These are phyloP conservation scores for Scolopax rusticola DNA, from an alignment of 2,797 vertebrate species.

Conservation along the genomic window DNA sequence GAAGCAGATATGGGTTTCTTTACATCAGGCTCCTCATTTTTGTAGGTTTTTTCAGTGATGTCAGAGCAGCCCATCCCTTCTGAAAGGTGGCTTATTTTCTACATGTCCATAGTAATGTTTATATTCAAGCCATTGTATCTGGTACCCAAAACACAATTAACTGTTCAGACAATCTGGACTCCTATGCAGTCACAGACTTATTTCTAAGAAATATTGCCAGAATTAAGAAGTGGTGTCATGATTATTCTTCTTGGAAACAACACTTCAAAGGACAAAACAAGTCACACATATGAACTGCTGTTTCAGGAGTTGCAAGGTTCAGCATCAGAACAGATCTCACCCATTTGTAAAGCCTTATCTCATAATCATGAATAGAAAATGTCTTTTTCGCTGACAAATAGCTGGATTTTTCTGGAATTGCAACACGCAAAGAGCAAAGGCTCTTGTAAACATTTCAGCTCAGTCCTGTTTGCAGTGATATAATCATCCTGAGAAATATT, in stretches of 20 bases:
- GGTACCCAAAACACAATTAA: neutral
- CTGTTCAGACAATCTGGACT: neutral
- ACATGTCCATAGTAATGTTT: neutral
- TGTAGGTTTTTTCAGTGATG: neutral
- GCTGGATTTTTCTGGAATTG: neutral
- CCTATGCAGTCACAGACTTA: neutral
- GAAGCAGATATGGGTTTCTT: neutral
- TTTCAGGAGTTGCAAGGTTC: neutral
- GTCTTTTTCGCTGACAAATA: neutral
- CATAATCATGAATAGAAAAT: neutral
- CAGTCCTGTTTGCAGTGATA: neutral
- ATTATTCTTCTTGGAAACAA: neutral
- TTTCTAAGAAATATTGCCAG: neutral
- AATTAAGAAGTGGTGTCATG: neutral
- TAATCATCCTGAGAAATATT: neutral
- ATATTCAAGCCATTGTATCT: neutral
- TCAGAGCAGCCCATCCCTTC: neutral
- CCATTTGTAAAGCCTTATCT: fast-evolving
- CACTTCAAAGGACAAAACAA: neutral
- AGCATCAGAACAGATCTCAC: neutral
- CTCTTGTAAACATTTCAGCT: neutral
- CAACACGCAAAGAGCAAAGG: fast-evolving
- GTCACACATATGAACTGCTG: neutral
- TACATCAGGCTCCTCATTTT: neutral
- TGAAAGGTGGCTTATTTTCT: neutral